Base-by-base conservation (phyloP, 1,140 invertebrate species). In the Ectropis grisescens region DNA sequence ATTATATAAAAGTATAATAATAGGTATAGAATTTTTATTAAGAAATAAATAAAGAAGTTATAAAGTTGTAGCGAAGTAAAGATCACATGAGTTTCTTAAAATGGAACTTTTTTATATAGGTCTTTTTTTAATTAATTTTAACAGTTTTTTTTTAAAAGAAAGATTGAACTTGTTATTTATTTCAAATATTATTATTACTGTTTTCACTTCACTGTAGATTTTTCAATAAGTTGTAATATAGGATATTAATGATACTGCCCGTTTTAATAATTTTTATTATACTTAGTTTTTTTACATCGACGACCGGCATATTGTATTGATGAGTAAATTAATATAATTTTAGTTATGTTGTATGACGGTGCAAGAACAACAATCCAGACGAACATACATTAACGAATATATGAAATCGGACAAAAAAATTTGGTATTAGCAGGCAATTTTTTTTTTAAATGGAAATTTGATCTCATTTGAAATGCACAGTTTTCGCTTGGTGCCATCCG, bases 81-180 rank as follows among this genome's bases (percentile, higher is more conserved):
- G 53, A 71, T 67, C 65, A 74, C 71, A 68, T 58, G 58, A 55
- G 47, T 69, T 74, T 70, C 53, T 52, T 10, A 58, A 58, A 61
- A 56, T 54, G 57, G 56, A 67, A 50, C 58, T 65, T 58, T 53
- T 58, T 62, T 61, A 48, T 49, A 53, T 69, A 71, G 56, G 54
- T 55, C 51, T 62, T 70, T 70, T n/a, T 76, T 70, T 72, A 66
- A 66, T 75, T 65, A 76, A 67, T 80, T 60, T 78, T 74, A 80
- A 78, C 70, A 71, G 54, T 70, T 75, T 61, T 71, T 68, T 46
- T 58, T 61, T 62, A 56, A 61, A 66, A 68, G 54, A 67, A 50
- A 64, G 65, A 54, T 70, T 68, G 75, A 80, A 74, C 65, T 80
- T 78, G 75, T 80, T 80, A 80, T 80, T 80, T 80, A 80, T 80